Conservation (phyloP, 2,113 vertebrate species). For the Tyrannus savana region DNA sequence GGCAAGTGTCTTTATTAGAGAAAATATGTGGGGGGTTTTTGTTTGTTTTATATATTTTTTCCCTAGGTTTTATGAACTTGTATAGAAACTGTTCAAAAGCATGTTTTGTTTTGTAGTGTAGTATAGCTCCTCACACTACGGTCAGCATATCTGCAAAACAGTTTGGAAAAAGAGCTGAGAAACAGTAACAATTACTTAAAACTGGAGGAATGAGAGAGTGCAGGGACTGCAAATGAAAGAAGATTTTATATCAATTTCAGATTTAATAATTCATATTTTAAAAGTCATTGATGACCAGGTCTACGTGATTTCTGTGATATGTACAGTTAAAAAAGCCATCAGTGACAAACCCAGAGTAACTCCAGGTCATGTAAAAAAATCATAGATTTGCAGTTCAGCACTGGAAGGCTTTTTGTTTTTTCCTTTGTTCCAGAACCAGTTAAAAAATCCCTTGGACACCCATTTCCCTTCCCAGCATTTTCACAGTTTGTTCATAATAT, state of each 20-base stretch:
- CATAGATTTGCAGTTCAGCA: not conserved
- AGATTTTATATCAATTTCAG: not conserved
- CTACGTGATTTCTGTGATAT: not conserved
- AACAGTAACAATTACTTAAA: not conserved
- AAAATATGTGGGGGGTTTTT: not conserved
- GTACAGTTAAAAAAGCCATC: not conserved
- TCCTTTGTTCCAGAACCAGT: not conserved
- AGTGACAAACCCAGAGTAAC: not conserved
- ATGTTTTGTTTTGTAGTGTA: fast-evolving
- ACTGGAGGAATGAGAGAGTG: not conserved
- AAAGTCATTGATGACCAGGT: not conserved
- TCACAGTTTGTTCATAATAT: not conserved
- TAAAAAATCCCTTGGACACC: not conserved
- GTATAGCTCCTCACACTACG: not conserved
- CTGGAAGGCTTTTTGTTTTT: not conserved
- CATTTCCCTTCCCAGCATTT: not conserved
- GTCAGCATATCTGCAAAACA: not conserved
- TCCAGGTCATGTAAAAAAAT: not conserved
- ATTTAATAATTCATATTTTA: not conserved
- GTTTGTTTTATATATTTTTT: not conserved
- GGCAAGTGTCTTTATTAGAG: not conserved
- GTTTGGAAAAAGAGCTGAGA: not conserved
- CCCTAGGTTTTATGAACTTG: not conserved
- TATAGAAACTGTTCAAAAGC: not conserved
- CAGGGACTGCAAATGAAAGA: not conserved